These are phyloP conservation scores for Emydocephalus ijimae DNA, from an alignment of 2,113 vertebrate genomes.

Conservation along the genomic window DNA sequence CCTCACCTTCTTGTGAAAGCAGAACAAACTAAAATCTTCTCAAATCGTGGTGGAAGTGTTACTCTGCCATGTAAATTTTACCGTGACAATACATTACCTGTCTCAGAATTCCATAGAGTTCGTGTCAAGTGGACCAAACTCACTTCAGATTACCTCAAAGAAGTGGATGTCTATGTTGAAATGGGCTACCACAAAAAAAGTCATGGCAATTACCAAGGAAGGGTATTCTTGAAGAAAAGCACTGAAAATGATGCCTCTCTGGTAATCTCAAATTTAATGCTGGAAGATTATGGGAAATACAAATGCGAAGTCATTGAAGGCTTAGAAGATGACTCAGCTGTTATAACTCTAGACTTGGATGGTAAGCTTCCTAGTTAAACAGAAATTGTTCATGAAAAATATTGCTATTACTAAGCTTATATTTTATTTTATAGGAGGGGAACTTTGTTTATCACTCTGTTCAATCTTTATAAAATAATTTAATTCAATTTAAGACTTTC, in stretches of 20 bases:
- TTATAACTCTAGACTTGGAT: constrained; percentile 79
- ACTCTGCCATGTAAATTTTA: constrained; percentile 85
- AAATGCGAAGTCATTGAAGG: constrained; percentile 88
- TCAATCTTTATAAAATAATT: neutral
- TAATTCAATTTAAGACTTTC: neutral
- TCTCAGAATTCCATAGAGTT: constrained; percentile 70
- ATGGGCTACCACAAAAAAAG: constrained; percentile 87
- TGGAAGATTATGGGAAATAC: constrained; percentile 85
- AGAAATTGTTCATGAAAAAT: neutral
- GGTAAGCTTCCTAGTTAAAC: constrained; percentile 54
- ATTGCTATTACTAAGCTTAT: constrained; percentile 7
- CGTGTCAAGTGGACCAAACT: constrained; percentile 92
- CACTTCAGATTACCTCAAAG: constrained; percentile 77
- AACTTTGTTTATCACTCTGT: neutral
- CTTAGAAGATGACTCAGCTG: constrained; percentile 75
- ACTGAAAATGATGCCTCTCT: constrained; percentile 81
- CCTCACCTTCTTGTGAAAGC: constrained; percentile 82
- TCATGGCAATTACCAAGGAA: constrained; percentile 77
- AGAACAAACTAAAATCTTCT: constrained; percentile 79
- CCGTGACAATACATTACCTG: constrained; percentile 59
- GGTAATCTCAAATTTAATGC: constrained; percentile 74
- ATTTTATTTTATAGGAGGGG: neutral
- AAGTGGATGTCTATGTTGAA: constrained; percentile 81
- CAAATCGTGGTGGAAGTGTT: constrained; percentile 77
- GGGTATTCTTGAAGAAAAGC: constrained; percentile 71